Percentiles rank a stretch among this genome's conserved stretches.
phyloP scores from a whole-genome alignment of 2,797 vertebrate genomes.

The Falco novaeseelandiae region DNA sequence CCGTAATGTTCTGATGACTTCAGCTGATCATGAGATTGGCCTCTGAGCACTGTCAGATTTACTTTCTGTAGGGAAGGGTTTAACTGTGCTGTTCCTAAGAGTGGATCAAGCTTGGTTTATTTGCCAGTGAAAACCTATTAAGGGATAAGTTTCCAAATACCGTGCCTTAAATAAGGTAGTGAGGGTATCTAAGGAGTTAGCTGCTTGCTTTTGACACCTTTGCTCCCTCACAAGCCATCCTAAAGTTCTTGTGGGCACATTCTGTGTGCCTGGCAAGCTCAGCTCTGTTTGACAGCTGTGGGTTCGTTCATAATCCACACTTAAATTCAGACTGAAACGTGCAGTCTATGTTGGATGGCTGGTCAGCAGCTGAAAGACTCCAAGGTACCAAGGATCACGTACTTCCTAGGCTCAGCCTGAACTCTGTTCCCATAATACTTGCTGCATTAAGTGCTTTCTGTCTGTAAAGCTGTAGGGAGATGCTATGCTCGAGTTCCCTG shows the following conservation, averaged over 20 bases:
- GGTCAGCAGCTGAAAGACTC: neutral
- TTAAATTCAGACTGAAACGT: neutral
- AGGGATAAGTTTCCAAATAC: neutral
- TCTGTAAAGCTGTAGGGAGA: neutral
- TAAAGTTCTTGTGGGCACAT: fast-evolving
- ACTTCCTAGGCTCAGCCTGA: neutral
- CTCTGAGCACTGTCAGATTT: neutral
- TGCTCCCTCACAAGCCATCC: neutral
- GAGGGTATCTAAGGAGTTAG: neutral
- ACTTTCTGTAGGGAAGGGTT: neutral
- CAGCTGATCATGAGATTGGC: neutral
- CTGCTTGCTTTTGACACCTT: neutral
- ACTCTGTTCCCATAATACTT: neutral
- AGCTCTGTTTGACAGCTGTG: neutral
- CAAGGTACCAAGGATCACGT: neutral
- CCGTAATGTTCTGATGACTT: neutral
- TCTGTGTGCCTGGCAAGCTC: neutral
- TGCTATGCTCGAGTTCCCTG: neutral
- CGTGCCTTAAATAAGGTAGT: neutral
- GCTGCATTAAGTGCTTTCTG: neutral
- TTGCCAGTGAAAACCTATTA: neutral
- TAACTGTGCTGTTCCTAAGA: neutral
- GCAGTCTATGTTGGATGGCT: neutral
- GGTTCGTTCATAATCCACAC: neutral
- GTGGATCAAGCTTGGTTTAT: neutral